Evolutionary conservation across 1,140 invertebrate genomes (phyloP).

Genomic region (Penaeus vannamei): DNA sequence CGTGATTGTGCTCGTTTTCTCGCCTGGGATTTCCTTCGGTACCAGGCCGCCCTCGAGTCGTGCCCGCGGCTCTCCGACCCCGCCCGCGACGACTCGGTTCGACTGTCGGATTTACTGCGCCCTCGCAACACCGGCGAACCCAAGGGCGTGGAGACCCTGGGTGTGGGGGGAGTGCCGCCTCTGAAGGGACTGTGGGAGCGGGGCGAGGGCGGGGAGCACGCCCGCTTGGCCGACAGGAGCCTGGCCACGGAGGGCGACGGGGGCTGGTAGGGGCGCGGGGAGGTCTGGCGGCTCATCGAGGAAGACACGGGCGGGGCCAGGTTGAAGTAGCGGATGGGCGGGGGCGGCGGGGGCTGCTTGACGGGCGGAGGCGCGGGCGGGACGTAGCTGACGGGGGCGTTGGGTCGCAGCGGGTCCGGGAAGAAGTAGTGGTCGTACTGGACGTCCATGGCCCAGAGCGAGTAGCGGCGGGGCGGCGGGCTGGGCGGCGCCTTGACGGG

Average conservation of each 20-base stretch:
- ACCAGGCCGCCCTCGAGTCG: constrained; percentile 51
- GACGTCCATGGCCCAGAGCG: constrained; percentile 57
- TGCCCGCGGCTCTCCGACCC: constrained; percentile 14
- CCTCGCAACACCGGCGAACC: constrained; percentile 42
- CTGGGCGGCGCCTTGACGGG: constrained; percentile 64
- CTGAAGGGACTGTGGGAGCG: constrained; percentile 27
- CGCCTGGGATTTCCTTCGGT: constrained; percentile 43
- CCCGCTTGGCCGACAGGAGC: constrained; percentile 9
- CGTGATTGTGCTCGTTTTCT: constrained; percentile 42
- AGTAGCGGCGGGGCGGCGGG: constrained; percentile 62
- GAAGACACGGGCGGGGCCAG: constrained; percentile 16
- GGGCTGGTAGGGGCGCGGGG: constrained; percentile 19
- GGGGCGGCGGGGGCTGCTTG: constrained; percentile 5
- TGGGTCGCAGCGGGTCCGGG: constrained; percentile 11
- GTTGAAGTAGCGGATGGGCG: constrained; percentile 45
- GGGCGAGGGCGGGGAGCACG: constrained; percentile 30
- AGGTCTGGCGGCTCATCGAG: constrained; percentile 5
- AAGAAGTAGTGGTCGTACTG: constrained; percentile 46
- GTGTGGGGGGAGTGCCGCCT: constrained; percentile 37
- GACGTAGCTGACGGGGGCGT: constrained; percentile 11
- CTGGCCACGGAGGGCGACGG: not conserved
- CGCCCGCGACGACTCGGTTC: constrained; percentile 4
- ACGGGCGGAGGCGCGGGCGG: not conserved
- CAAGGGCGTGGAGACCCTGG: constrained; percentile 25
- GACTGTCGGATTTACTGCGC: constrained; percentile 47